Percentiles rank a stretch among this genome's conserved stretches.
Conservation (phyloP, 2,113 vertebrate species). For the Caretta caretta region DNA sequence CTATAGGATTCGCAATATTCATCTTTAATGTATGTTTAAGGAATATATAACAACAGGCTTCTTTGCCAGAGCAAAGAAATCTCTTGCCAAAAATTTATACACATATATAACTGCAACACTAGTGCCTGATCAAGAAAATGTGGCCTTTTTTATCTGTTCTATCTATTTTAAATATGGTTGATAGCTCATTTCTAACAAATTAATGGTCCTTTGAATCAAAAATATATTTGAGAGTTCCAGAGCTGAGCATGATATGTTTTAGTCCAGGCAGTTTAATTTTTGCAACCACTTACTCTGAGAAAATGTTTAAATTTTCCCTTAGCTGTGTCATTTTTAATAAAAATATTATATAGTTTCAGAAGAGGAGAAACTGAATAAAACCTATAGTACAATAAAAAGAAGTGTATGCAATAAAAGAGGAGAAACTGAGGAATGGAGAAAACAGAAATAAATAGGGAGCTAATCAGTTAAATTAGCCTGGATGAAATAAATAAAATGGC, state of each 20-base stretch:
- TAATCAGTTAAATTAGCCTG: background rate
- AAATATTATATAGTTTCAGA: background rate
- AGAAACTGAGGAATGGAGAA: background rate
- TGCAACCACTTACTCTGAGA: background rate
- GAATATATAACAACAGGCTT: background rate
- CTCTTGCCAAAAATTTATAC: background rate
- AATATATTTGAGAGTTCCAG: background rate
- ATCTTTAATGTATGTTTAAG: background rate
- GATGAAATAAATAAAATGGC: background rate
- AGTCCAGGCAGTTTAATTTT: background rate
- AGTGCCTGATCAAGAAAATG: background rate
- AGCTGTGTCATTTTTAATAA: background rate
- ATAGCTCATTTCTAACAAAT: background rate
- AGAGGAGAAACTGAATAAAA: background rate
- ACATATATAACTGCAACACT: background rate
- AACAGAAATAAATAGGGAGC: background rate
- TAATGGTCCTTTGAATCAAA: background rate
- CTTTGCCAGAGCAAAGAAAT: background rate
- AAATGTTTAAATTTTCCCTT: background rate
- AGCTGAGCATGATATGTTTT: background rate
- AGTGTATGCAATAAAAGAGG: background rate
- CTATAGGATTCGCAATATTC: background rate
- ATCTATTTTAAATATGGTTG: background rate
- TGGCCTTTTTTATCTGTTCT: background rate
- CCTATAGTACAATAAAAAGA: background rate